A percentile compares a stretch with the other conserved stretches of the same genome.
phyloP scores from a whole-genome alignment of 1,140 invertebrate genomes.

The Bactericera cockerelli region DNA sequence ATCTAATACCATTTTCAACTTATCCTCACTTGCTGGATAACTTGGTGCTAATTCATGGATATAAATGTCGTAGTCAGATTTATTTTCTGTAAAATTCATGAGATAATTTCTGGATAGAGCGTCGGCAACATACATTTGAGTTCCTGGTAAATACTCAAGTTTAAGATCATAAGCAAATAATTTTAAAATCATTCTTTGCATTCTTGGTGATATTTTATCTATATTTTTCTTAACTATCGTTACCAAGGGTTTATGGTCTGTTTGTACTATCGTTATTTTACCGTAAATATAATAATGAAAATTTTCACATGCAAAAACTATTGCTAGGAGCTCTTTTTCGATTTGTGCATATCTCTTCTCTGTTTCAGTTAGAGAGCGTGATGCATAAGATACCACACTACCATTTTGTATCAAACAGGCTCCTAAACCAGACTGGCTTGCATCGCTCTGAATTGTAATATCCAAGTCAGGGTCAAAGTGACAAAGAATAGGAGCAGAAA shows the following conservation, averaged over 20 bases:
- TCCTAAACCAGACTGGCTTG: slow-evolving; percentile 26
- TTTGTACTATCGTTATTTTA: slow-evolving; percentile 26
- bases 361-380: slow-evolving; percentile 24
- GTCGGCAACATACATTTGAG: slow-evolving; percentile 17
- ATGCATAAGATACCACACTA: slow-evolving; percentile 28
- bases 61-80: background rate
- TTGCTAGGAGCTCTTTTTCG: slow-evolving; percentile 27
- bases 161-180: slow-evolving; percentile 29
- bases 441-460: slow-evolving; percentile 27
- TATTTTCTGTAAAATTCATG: background rate
- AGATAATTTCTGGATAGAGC: slow-evolving; percentile 13
- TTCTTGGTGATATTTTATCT: slow-evolving; percentile 25
- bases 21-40: background rate
- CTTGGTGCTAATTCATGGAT: background rate
- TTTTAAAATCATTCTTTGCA: slow-evolving; percentile 28
- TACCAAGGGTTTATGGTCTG: slow-evolving; percentile 29
- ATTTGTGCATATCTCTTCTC: slow-evolving; percentile 26
- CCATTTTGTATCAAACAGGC: slow-evolving; percentile 24
- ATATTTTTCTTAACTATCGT: slow-evolving; percentile 29
- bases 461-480: slow-evolving; percentile 19
- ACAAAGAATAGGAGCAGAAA: slow-evolving; percentile 24
- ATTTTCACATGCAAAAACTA: slow-evolving; percentile 23
- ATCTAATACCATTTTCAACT: background rate
- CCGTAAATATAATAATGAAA: slow-evolving; percentile 27
- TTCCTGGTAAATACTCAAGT: slow-evolving; percentile 25